Evolutionary conservation across 1,140 invertebrate genomes (phyloP).

Genomic region (Manduca sexta): DNA sequence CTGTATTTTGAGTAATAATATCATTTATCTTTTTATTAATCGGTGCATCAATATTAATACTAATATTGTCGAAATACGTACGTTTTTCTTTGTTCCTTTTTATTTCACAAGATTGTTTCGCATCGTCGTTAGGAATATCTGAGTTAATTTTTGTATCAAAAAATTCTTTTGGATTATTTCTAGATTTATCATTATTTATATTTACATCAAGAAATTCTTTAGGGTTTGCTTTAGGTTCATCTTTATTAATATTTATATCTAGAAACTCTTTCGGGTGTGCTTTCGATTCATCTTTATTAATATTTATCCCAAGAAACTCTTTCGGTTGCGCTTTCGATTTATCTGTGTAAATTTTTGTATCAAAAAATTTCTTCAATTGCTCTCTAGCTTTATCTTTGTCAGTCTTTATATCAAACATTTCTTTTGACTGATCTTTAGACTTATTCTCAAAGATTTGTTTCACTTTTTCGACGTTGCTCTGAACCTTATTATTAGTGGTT

Average conservation of each 20-base stretch:
- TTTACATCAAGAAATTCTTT: neutral
- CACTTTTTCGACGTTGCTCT: neutral
- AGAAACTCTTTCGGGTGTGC: too few species aligned
- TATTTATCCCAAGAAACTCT: too few species aligned
- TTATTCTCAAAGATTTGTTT: neutral
- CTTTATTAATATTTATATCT: too few species aligned
- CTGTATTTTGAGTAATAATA: slow-evolving; percentile 14
- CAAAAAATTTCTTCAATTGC: too few species aligned
- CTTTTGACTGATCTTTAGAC: too few species aligned
- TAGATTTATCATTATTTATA: too few species aligned
- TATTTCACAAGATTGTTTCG: neutral
- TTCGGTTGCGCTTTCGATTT: too few species aligned
- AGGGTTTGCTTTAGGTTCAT: neutral
- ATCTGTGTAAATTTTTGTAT: too few species aligned
- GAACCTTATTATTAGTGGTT: slow-evolving; percentile 2
- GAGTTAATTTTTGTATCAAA: too few species aligned
- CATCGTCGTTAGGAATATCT: too few species aligned
- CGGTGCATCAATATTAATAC: slow-evolving; percentile 5
- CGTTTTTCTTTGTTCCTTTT: slow-evolving; percentile 21
- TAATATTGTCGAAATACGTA: slow-evolving; percentile 33
- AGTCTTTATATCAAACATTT: neutral
- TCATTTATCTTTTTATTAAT: slow-evolving; percentile 17
- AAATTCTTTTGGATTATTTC: too few species aligned
- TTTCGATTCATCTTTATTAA: too few species aligned
- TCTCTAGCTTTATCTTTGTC: slow-evolving; percentile 23